These are phyloP conservation scores for Atta colombica DNA, from an alignment of 1,140 invertebrate genomes.

Conservation along the genomic window DNA sequence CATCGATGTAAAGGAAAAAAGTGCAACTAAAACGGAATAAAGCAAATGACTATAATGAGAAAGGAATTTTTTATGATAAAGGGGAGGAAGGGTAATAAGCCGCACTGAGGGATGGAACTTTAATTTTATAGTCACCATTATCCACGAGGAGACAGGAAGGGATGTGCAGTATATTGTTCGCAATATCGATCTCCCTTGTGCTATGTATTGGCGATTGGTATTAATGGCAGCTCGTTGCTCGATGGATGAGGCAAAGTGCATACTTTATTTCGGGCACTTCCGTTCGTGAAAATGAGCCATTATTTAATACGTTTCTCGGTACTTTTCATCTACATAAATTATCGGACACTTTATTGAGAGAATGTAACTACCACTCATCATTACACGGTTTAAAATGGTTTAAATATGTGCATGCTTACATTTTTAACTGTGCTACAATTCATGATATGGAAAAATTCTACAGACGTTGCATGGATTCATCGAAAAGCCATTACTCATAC, in stretches of 20 bases:
- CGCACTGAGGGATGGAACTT: constrained; percentile 49
- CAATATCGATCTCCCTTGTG: constrained; percentile 49
- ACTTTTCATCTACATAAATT: constrained; percentile 55
- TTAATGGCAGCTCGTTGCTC: constrained; percentile 58
- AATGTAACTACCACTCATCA: constrained; percentile 5
- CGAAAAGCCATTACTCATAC: constrained; percentile 17
- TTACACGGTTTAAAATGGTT: background rate
- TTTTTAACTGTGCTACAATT: constrained; percentile 29
- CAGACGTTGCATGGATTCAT: background rate
- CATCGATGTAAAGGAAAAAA: background rate
- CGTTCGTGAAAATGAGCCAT: constrained; percentile 51
- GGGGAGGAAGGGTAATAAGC: constrained; percentile 46
- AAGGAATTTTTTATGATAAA: constrained; percentile 54
- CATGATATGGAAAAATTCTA: background rate
- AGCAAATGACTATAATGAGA: constrained; percentile 54
- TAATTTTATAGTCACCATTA: constrained; percentile 66
- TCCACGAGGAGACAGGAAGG: constrained; percentile 12
- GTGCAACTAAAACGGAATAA: constrained; percentile 32
- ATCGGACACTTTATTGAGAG: constrained; percentile 33
- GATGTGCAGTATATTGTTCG: constrained; percentile 42
- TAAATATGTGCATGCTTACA: constrained; percentile 12
- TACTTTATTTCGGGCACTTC: constrained; percentile 57
- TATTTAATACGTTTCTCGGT: constrained; percentile 60
- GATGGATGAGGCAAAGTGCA: constrained; percentile 56
- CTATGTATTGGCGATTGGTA: constrained; percentile 54